A percentile compares a stretch with the other conserved stretches of the same genome.
These are phyloP conservation scores for Diloba caeruleocephala DNA, from an alignment of 2,888 invertebrate species.

Conservation along the genomic window DNA sequence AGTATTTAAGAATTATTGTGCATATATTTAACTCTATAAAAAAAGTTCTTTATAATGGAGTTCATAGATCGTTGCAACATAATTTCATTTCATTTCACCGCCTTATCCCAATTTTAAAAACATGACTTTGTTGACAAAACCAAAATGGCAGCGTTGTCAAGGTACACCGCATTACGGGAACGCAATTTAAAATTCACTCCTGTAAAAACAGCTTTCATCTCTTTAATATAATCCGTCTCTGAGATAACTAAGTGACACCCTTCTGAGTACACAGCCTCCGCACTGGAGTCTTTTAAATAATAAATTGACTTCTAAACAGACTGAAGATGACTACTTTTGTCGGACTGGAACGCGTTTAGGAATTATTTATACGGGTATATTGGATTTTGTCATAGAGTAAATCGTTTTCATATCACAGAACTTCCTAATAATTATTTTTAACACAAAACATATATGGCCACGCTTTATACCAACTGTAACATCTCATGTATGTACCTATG, in stretches of 20 bases:
- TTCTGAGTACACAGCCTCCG: slow-evolving; percentile 48
- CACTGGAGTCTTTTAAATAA: slow-evolving; percentile 51
- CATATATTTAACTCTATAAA: too few relatives aligned
- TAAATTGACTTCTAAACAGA: slow-evolving; percentile 55
- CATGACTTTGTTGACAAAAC: slow-evolving; percentile 42
- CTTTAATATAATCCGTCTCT: slow-evolving; percentile 73
- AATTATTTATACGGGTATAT: slow-evolving; percentile 1
- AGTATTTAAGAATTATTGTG: too few relatives aligned
- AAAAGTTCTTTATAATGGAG: slow-evolving; percentile 3
- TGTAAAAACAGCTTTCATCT: slow-evolving; percentile 81
- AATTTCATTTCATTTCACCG: slow-evolving; percentile 34
- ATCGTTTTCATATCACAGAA: slow-evolving; percentile 15
- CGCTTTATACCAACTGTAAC: too few relatives aligned
- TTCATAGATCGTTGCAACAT: too few relatives aligned
- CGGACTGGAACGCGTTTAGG: too few relatives aligned
- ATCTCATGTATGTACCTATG: too few relatives aligned
- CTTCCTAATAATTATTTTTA: too few relatives aligned
- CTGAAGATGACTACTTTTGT: slow-evolving; percentile 33
- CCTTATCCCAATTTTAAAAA: slow-evolving; percentile 23
- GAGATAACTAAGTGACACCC: slow-evolving; percentile 71
- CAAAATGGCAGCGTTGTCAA: slow-evolving; percentile 48
- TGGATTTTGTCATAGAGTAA: slow-evolving; percentile 17
- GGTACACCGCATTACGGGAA: slow-evolving; percentile 60
- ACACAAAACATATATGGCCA: too few relatives aligned
- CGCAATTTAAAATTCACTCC: slow-evolving; percentile 81